phyloP scores from a whole-genome alignment of 1,140 invertebrate genomes.

The Pseudomyrmex cubaensis region DNA sequence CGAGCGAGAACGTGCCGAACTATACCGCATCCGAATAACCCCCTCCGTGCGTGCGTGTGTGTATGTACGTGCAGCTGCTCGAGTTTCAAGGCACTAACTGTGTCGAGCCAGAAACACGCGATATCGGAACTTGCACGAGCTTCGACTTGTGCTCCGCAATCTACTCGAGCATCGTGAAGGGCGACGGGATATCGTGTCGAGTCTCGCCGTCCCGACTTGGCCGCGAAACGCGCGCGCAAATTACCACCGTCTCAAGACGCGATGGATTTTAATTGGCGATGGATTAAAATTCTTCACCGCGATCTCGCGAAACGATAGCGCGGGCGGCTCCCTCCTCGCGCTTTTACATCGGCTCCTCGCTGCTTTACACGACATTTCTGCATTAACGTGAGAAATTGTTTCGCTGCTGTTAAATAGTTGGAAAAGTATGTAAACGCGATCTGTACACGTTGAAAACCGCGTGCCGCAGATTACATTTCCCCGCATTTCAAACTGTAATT shows the following conservation, averaged over 20 bases:
- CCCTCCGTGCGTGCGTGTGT: not conserved
- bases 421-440: not conserved
- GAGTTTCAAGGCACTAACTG: conserved; percentile 51
- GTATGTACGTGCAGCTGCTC: conserved; percentile 10
- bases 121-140: conserved; percentile 53
- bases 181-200: conserved; percentile 39
- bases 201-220: conserved; percentile 13
- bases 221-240: conserved; percentile 31
- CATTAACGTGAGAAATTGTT: conserved; percentile 20
- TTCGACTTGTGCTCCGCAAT: conserved; percentile 28
- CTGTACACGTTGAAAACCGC: not conserved
- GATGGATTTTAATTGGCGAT: conserved; percentile 37
- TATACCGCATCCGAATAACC: too few relatives aligned
- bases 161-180: conserved; percentile 31
- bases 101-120: conserved; percentile 51
- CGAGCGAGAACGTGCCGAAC: conserved; percentile 5
- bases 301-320: conserved; percentile 9
- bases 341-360: not conserved
- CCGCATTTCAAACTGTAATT: not conserved
- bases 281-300: conserved; percentile 34
- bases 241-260: conserved; percentile 36
- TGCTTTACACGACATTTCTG: conserved; percentile 40
- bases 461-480: too few relatives aligned
- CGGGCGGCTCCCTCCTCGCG: too few relatives aligned
- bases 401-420: not conserved